Conservation (phyloP, 2,888 invertebrate species). For the Rambutsinella grinnellia region DNA sequence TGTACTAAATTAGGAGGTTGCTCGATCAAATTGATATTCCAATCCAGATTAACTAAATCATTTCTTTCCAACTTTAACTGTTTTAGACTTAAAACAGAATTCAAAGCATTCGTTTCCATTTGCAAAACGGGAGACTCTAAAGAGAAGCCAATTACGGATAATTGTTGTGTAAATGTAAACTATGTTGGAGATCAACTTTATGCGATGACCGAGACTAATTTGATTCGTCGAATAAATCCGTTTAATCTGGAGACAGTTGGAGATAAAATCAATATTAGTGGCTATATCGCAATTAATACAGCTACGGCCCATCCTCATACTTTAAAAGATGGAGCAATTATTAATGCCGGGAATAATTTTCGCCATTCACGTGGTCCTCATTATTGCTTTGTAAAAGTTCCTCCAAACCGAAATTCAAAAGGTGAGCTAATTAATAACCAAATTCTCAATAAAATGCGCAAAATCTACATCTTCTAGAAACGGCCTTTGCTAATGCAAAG, state of each 20-base stretch:
- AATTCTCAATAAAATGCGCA: background rate
- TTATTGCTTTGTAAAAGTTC: conserved; percentile 68
- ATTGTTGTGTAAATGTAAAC: conserved; percentile 70
- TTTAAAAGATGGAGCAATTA: conserved; percentile 60
- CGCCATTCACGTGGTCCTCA: conserved; percentile 68
- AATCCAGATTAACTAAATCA: background rate
- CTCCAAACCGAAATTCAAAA: conserved; percentile 61
- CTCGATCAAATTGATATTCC: background rate
- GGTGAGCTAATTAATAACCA: conserved; percentile 50
- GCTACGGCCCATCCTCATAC: conserved; percentile 62
- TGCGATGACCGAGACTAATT: conserved; percentile 71
- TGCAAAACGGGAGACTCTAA: conserved; percentile 7
- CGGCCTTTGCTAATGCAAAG: conserved; percentile 66
- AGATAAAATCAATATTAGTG: conserved; percentile 49
- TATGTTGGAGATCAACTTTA: conserved; percentile 70
- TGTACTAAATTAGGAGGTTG: too few relatives aligned
- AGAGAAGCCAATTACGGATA: conserved; percentile 69
- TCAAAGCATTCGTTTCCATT: conserved; percentile 3
- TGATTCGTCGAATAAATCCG: conserved; percentile 70
- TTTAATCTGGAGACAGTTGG: conserved; percentile 69
- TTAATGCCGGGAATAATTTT: conserved; percentile 63
- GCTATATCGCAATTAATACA: conserved; percentile 54
- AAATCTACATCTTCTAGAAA: conserved; percentile 49
- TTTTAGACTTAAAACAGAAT: conserved; percentile 49
- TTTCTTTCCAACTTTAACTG: too few relatives aligned